A percentile compares a stretch with the other conserved stretches of the same genome.
Conservation (phyloP, 2,888 invertebrate species). For the Spisula subtruncata region DNA sequence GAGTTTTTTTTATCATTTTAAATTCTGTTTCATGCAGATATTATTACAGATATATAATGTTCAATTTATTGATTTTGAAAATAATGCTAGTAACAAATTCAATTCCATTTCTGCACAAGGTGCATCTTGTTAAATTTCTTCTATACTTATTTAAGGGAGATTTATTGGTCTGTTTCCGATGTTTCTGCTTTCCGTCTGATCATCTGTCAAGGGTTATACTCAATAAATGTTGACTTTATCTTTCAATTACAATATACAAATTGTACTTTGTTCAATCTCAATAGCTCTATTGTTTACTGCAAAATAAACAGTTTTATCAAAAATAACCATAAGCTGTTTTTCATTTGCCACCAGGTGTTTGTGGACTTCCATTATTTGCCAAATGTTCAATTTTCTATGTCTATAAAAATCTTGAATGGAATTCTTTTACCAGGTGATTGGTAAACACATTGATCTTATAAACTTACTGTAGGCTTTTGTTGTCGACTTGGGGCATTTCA, state of each 20-base stretch:
- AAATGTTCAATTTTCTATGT: constrained; percentile 49
- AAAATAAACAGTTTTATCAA: constrained; percentile 49
- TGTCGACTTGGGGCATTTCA: constrained; percentile 5
- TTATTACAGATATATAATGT: not conserved
- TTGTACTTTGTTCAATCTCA: constrained; percentile 39
- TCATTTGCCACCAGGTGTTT: constrained; percentile 44
- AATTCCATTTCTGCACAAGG: not conserved
- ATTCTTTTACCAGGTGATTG: constrained; percentile 50
- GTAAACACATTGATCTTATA: constrained; percentile 34
- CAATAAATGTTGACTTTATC: too few relatives aligned
- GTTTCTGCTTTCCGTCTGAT: too few relatives aligned
- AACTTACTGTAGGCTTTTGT: constrained; percentile 22
- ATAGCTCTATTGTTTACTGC: constrained; percentile 40
- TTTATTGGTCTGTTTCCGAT: too few relatives aligned
- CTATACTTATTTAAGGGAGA: not conserved
- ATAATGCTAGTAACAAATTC: not conserved
- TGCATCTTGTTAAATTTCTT: not conserved
- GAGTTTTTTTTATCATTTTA: too few relatives aligned
- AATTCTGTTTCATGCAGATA: too few relatives aligned
- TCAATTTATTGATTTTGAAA: not conserved
- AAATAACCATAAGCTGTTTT: constrained; percentile 46
- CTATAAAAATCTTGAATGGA: constrained; percentile 54
- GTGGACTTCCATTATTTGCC: constrained; percentile 41
- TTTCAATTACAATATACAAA: too few relatives aligned
- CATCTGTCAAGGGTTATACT: too few relatives aligned